Conservation (phyloP, 2,888 invertebrate species). For the Cerastis rubricosa region DNA sequence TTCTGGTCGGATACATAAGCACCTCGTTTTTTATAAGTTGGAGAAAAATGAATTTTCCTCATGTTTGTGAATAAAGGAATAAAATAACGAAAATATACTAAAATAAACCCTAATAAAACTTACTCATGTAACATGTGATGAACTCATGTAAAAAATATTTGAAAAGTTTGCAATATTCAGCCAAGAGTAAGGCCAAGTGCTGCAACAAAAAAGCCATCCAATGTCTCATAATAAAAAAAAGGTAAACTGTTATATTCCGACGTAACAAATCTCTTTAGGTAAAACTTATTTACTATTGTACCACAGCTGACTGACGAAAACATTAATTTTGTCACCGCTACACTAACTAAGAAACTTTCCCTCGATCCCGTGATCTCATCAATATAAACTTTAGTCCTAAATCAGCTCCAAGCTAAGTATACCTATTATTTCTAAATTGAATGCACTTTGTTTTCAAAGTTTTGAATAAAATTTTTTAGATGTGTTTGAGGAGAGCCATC, state of each 20-base stretch:
- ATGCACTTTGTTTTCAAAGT: conserved; percentile 33
- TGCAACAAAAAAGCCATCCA: conserved; percentile 5
- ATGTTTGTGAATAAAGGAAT: neutral
- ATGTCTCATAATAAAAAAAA: neutral
- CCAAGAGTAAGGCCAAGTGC: neutral
- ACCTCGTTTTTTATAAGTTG: too few species aligned
- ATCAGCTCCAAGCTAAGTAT: conserved; percentile 11
- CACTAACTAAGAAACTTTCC: conserved; percentile 16
- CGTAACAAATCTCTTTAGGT: neutral
- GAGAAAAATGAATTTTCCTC: neutral
- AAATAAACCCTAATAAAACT: neutral
- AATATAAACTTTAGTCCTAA: conserved; percentile 39
- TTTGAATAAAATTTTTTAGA: conserved; percentile 14
- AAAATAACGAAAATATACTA: neutral
- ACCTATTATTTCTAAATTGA: conserved; percentile 25
- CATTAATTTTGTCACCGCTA: neutral
- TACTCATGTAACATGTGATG: too few species aligned
- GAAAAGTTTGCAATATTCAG: neutral
- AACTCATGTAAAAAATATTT: neutral
- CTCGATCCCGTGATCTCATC: conserved; percentile 19
- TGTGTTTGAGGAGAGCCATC: conserved; percentile 18
- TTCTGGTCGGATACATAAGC: too few species aligned
- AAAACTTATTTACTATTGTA: neutral
- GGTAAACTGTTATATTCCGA: neutral
- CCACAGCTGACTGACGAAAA: neutral